phyloP scores from a whole-genome alignment of 2,797 vertebrate species.

The Cyclura pinguis region DNA sequence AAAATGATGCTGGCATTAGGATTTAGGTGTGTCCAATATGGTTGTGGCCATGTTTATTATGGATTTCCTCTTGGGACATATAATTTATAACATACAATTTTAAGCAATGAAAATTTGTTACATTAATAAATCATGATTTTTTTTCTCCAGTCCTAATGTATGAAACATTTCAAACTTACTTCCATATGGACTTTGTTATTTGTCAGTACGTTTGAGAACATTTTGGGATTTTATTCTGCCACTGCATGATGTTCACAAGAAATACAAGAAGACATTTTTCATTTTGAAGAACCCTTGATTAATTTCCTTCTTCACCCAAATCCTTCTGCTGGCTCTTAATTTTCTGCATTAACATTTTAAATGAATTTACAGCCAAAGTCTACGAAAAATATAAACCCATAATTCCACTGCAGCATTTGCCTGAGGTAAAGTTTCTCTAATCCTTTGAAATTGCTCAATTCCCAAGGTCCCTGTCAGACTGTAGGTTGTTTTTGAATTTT shows the following conservation, averaged over 20 bases:
- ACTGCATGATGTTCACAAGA: constrained; percentile 41
- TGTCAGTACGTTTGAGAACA: constrained; percentile 57
- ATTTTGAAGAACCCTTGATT: constrained; percentile 67
- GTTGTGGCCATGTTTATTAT: constrained; percentile 39
- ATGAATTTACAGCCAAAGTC: constrained; percentile 67
- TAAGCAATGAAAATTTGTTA: constrained; percentile 57
- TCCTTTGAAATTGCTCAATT: constrained; percentile 61
- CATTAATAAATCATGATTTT: constrained; percentile 68
- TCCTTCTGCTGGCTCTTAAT: constrained; percentile 61
- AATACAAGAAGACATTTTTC: constrained; percentile 64
- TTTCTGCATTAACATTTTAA: constrained; percentile 65
- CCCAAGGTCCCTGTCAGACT: constrained; percentile 59
- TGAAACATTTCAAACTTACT: constrained; percentile 56
- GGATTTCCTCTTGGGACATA: constrained; percentile 44
- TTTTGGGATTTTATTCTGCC: constrained; percentile 51
- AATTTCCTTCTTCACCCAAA: constrained; percentile 67
- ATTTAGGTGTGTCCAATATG: constrained; percentile 41
- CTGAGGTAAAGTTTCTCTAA: constrained; percentile 56
- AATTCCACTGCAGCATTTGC: constrained; percentile 54
- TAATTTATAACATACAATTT: constrained; percentile 56
- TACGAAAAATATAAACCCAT: constrained; percentile 69
- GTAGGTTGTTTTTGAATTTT: constrained; percentile 42
- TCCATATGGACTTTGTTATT: constrained; percentile 68
- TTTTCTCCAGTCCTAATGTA: constrained; percentile 47
- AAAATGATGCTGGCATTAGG: neutral